These are phyloP conservation scores for Cromileptes altivelis DNA, from an alignment of 2,113 vertebrate genomes.

Conservation along the genomic window DNA sequence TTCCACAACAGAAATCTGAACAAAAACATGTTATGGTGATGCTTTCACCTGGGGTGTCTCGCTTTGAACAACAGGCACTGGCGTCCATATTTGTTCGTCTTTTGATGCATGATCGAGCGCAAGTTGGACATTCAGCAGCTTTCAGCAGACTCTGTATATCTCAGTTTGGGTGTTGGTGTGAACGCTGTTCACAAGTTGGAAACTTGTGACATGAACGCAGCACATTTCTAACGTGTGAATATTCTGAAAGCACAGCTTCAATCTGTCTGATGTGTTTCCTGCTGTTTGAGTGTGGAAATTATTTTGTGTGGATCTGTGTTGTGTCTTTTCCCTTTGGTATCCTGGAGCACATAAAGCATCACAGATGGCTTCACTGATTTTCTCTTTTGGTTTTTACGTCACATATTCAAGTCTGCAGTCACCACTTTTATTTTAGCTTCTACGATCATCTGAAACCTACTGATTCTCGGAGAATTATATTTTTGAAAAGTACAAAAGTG, in stretches of 20 bases:
- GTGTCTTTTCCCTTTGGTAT: slow-evolving; percentile 61
- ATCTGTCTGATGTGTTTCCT: not conserved
- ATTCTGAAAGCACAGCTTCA: not conserved
- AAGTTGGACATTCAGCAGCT: not conserved
- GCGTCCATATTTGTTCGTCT: not conserved
- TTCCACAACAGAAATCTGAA: too few species aligned
- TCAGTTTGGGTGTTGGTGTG: not conserved
- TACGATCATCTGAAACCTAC: not conserved
- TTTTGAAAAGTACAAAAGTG: slow-evolving; percentile 17
- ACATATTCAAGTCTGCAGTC: slow-evolving; percentile 20
- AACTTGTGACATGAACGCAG: slow-evolving; percentile 1
- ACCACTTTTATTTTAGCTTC: not conserved
- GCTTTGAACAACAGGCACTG: too few species aligned
- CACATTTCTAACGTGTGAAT: not conserved
- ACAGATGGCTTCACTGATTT: slow-evolving; percentile 24
- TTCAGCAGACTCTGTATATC: not conserved
- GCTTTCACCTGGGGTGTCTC: too few species aligned
- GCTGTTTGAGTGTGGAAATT: not conserved
- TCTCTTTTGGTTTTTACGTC: slow-evolving; percentile 13
- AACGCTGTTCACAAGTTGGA: not conserved
- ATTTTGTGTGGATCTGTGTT: not conserved
- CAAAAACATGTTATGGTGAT: too few species aligned
- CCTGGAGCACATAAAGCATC: slow-evolving; percentile 13
- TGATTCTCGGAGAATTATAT: not conserved
- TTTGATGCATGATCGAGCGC: not conserved